Conservation (phyloP, 2,113 vertebrate genomes). For the Pluvialis apricaria region DNA sequence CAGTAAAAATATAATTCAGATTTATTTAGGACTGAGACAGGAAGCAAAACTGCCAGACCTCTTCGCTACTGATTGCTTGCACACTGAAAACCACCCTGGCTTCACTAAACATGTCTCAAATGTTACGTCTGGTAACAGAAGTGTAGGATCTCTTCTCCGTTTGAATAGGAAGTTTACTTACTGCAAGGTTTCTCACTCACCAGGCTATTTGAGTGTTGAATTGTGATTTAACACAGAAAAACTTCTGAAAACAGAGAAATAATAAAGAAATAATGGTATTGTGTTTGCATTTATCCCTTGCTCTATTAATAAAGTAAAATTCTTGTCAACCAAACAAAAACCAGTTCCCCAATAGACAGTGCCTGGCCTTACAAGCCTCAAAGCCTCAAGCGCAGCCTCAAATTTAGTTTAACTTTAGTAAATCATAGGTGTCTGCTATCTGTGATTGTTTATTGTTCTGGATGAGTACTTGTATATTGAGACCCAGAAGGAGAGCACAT, state of each 20-base stretch:
- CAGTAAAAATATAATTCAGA: neutral
- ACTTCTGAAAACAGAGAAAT: neutral
- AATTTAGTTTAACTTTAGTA: constrained; percentile 20
- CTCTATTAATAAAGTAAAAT: neutral
- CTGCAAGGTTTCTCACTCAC: neutral
- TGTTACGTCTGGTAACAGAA: neutral
- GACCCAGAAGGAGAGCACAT: neutral
- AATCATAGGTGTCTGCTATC: constrained; percentile 14
- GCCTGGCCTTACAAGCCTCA: neutral
- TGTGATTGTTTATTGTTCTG: constrained; percentile 1
- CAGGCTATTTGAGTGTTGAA: neutral
- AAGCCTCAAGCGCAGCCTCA: neutral
- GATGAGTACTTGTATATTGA: neutral
- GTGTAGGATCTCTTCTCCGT: neutral
- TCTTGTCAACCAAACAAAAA: neutral
- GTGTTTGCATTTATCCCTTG: neutral
- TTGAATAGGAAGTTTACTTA: neutral
- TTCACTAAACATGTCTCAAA: constrained; percentile 2
- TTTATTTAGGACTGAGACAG: neutral
- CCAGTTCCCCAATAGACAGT: neutral
- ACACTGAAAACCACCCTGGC: neutral
- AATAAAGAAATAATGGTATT: neutral
- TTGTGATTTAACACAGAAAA: neutral
- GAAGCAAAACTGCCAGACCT: neutral
- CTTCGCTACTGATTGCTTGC: neutral